These are phyloP conservation scores for Lasioglossum baleicum DNA, from an alignment of 1,140 invertebrate species.

Conservation along the genomic window DNA sequence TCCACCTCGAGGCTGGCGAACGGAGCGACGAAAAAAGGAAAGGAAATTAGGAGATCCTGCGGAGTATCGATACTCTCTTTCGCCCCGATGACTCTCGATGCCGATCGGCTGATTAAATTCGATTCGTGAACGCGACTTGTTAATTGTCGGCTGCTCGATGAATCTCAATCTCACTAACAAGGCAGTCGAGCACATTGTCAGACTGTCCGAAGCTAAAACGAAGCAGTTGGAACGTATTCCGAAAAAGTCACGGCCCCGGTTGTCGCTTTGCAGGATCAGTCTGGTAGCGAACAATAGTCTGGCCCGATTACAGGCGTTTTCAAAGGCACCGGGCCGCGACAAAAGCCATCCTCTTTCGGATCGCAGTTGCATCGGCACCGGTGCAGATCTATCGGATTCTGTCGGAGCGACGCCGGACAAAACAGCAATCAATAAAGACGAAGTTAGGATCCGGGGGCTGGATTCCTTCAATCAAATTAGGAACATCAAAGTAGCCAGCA, in stretches of 20 bases:
- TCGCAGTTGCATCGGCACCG: conserved; percentile 31
- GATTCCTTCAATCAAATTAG: conserved; percentile 81
- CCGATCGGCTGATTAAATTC: conserved; percentile 32
- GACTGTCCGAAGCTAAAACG: too few species aligned
- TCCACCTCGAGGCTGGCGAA: conserved; percentile 8
- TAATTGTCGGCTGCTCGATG: conserved; percentile 6
- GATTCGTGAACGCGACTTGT: neutral
- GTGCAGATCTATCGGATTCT: conserved; percentile 7
- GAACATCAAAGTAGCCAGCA: conserved; percentile 79
- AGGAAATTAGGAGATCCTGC: conserved; percentile 46
- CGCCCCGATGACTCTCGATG: conserved; percentile 37
- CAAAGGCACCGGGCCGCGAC: conserved; percentile 24
- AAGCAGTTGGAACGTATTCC: too few species aligned
- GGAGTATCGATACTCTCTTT: conserved; percentile 33
- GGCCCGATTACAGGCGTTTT: conserved; percentile 29
- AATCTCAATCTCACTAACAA: too few species aligned
- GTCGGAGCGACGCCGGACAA: conserved; percentile 66
- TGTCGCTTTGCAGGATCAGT: too few species aligned
- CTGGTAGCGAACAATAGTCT: conserved; percentile 13
- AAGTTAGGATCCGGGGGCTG: conserved; percentile 76
- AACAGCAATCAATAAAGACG: conserved; percentile 79
- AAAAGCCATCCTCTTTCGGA: conserved; percentile 19
- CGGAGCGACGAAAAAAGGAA: conserved; percentile 35
- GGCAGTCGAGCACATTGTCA: too few species aligned
- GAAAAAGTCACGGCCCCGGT: too few species aligned